These are phyloP conservation scores for Rhynchomys soricoides DNA, from an alignment of 2,113 vertebrate genomes.

Conservation along the genomic window DNA sequence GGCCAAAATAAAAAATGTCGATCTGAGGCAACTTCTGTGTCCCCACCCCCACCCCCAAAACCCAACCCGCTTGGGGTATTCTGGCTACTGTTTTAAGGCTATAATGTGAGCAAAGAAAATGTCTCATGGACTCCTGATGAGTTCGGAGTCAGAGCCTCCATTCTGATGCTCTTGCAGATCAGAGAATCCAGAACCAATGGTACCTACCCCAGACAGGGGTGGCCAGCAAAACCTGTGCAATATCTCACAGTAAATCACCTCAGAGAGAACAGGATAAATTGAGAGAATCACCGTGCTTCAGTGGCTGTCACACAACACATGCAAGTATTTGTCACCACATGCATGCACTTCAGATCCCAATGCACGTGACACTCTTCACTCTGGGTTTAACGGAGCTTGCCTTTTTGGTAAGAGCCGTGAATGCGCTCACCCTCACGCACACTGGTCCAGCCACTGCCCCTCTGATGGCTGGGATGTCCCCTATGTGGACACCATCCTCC, in stretches of 20 bases:
- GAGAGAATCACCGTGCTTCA: constrained; percentile 41
- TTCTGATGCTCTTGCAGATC: constrained; percentile 79
- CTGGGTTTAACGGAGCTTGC: neutral
- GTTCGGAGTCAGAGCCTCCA: constrained; percentile 75
- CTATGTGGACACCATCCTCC: neutral
- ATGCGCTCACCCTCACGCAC: rapidly evolving
- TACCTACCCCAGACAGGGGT: constrained; percentile 83
- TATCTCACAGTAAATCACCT: constrained; percentile 85
- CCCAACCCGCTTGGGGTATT: neutral
- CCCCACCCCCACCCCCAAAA: constrained; percentile 76
- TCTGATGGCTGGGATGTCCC: no score
- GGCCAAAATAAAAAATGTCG: constrained; percentile 74
- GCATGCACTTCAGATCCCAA: neutral
- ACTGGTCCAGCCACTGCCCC: neutral
- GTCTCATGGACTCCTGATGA: constrained; percentile 81
- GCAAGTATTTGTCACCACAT: constrained; percentile 40
- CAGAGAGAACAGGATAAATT: constrained; percentile 85
- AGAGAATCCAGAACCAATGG: constrained; percentile 79
- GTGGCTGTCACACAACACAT: constrained; percentile 62
- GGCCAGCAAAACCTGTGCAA: constrained; percentile 88
- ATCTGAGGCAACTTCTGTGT: constrained; percentile 86
- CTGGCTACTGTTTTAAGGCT: constrained; percentile 87
- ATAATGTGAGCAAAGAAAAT: constrained; percentile 83
- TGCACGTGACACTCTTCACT: neutral
- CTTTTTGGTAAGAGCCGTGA: neutral